These are phyloP conservation scores for Zootermopsis nevadensis DNA, from an alignment of 2,888 invertebrate genomes.

Conservation along the genomic window DNA sequence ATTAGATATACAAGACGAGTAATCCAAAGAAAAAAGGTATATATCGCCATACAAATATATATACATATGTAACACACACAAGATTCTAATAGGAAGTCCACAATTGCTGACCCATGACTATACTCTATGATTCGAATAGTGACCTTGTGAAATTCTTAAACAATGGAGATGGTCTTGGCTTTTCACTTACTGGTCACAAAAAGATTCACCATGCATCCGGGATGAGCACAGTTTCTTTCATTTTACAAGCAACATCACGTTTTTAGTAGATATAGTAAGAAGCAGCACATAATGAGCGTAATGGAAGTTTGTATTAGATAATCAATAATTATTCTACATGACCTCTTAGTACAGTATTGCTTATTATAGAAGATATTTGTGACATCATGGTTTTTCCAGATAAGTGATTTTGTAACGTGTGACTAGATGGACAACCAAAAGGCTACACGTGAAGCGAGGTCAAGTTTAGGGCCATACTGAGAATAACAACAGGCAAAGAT, in stretches of 20 bases:
- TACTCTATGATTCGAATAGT: background rate
- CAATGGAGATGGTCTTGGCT: background rate
- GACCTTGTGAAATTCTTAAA: constrained; percentile 19
- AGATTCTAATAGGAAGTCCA: background rate
- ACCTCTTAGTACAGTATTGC: background rate
- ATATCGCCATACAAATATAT: too few species aligned
- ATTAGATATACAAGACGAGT: too few species aligned
- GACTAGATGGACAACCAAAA: background rate
- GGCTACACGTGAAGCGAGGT: background rate
- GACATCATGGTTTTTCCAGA: background rate
- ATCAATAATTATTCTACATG: background rate
- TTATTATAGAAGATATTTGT: background rate
- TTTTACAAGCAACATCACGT: background rate
- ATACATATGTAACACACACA: background rate
- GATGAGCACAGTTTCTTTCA: background rate
- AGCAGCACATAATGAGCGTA: background rate
- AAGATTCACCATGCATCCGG: background rate
- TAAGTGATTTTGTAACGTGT: too few species aligned
- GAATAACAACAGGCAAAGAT: background rate
- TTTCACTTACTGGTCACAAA: background rate
- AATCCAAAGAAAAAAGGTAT: too few species aligned
- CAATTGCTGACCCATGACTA: background rate
- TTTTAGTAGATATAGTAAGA: background rate
- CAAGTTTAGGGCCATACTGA: background rate
- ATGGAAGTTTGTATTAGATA: background rate